Conservation (phyloP, 1,140 invertebrate genomes). For the Drosophila cardini region DNA sequence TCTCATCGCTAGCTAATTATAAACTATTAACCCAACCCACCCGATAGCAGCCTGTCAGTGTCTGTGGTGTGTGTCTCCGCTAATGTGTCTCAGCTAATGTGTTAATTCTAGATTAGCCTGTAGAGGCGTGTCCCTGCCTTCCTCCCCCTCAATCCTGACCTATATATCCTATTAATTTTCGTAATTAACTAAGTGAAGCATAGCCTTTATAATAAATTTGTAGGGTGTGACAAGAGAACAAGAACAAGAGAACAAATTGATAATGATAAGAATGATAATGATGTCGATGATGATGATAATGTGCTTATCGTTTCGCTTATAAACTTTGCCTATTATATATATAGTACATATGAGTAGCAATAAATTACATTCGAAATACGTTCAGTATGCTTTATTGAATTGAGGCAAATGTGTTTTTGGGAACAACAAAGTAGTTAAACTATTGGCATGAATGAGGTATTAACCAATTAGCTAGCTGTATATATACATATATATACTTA, state of each 20-base stretch:
- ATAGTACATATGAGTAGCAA: slow-evolving; percentile 46
- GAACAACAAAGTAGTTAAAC: slow-evolving; percentile 84
- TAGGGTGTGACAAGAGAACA: not conserved
- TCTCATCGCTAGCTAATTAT: slow-evolving; percentile 20
- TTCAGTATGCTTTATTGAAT: slow-evolving; percentile 58
- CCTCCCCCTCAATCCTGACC: not conserved
- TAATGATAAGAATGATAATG: not conserved
- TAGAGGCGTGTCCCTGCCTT: not conserved
- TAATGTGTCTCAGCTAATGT: slow-evolving; percentile 52
- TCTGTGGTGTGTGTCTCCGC: slow-evolving; percentile 68
- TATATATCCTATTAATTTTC: slow-evolving; percentile 7
- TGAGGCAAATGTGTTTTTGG: slow-evolving; percentile 79
- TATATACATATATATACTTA: slow-evolving; percentile 42
- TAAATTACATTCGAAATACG: slow-evolving; percentile 59
- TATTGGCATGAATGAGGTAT: slow-evolving; percentile 65
- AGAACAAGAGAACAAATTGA: not conserved
- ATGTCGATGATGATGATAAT: slow-evolving; percentile 1
- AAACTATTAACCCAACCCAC: slow-evolving; percentile 41
- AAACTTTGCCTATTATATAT: slow-evolving; percentile 21
- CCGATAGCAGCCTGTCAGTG: slow-evolving; percentile 49
- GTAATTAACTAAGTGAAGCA: slow-evolving; percentile 13
- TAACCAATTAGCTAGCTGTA: slow-evolving; percentile 67
- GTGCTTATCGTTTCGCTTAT: slow-evolving; percentile 40
- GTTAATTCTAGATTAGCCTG: slow-evolving; percentile 16
- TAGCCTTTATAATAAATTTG: slow-evolving; percentile 12